Base-by-base conservation (phyloP, 2,888 invertebrate species). In the Alloscopus bannaensis region DNA sequence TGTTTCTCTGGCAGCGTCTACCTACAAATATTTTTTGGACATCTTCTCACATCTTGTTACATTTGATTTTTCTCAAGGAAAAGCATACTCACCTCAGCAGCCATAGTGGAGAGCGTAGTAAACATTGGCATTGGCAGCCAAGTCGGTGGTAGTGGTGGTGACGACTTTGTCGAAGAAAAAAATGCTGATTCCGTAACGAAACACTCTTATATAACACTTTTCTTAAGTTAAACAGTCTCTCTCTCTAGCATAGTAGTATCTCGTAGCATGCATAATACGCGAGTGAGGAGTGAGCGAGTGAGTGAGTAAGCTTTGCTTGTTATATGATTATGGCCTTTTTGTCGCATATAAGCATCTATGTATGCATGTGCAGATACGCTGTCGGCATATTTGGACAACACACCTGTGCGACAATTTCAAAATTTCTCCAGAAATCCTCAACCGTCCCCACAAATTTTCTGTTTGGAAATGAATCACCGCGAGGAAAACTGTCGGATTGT, bases 341-440 rank as follows among this genome's bases (percentile, higher is more conserved):
- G n/a, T n/a, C 36, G 6, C 13, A 36, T 36, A 36, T 36, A 36
- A 36, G 36, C 6, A 36, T 8, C 6, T 8, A 8, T 6, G 6
- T 36, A 13, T 36, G 36, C 36, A 36, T 36, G 36, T 8, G 36
- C 13, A 36, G n/a, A n/a, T n/a, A n/a, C n/a, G n/a, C n/a, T n/a
- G n/a, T n/a, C n/a, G n/a, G n/a, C 83, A 68, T 81, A 84, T 84
- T 84, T 84, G 84, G 84, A 72, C 81, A 81, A 50, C 68, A 71
- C 84, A 84, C 68, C 82, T 84, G 84, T 71, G 66, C 57, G 75
- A 70, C 36, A 78, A 78, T 82, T 76, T 57, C 55, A 64, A 64
- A 66, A 81, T 84, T 70, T 36, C 47, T 31, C 62, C 52, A 55
- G 62, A 71, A 79, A 62, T 78, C 59, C 59, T n/a, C 4, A 45